Base-by-base conservation (phyloP, 2,113 vertebrate species). In the Etheostoma cragini region DNA sequence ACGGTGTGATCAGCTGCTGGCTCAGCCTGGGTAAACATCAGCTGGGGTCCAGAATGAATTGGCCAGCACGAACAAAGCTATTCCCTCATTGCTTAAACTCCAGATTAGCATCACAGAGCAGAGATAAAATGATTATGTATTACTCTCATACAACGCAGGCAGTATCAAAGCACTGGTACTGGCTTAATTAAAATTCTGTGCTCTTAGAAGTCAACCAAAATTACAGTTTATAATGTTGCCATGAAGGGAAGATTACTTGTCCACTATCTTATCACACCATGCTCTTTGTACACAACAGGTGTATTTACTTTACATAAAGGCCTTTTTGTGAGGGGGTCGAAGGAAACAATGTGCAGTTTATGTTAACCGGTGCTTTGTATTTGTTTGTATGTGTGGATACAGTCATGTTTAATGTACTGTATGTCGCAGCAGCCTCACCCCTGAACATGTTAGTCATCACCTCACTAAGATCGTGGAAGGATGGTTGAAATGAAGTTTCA, bases 11-110 rank as follows among this genome's bases (percentile, higher is more conserved):
- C 88, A 96, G 91, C 94, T 94, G 92, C 86, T 68, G 80, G 93
- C 92, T 95, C 86, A 75, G 88, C 77, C 88, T 91, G 89, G 75
- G 88, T 92, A 96, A 96, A 96, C 94, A 95, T 75, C 65, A 94
- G 84, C 71, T 86, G 83, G 75, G 77, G 42, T 86, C 77, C 83
- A 68, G 33, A 49, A 85, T 81, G 66, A 89, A 84, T 77, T 88
- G 87, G 82, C 82, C 87, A 63, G 80, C 60, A 19, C 42, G 24
- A 90, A 84, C 88, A 87, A 91, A 89, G 83, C 83, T 42, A 62
- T 72, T 90, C 68, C 21, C 62, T 87, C 86, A 76, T 33, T 83
- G 72, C 78, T 72, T 83, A 83, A 86, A 83, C 78, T 81, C 81
- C 77, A 79, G 84, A 84, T 90, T 88, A 90, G 58, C 83, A 83